These are phyloP conservation scores for Muntiacus reevesi DNA, from an alignment of 2,113 vertebrate species.

Conservation along the genomic window DNA sequence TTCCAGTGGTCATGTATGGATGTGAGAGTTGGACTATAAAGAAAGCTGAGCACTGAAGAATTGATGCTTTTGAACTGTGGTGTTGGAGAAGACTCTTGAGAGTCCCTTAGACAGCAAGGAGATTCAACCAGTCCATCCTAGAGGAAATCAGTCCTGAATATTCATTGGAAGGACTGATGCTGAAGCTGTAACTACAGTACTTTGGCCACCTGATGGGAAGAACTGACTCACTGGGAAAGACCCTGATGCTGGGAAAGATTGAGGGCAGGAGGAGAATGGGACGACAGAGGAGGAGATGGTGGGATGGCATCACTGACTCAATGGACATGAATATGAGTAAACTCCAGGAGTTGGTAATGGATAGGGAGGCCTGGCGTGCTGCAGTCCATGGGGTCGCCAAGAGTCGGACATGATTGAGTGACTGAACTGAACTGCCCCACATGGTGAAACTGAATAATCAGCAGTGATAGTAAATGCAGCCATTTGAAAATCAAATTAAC, in stretches of 20 bases:
- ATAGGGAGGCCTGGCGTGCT: background rate
- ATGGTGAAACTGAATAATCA: background rate
- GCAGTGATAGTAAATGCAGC: background rate
- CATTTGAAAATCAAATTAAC: background rate
- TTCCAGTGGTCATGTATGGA: background rate
- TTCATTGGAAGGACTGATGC: background rate
- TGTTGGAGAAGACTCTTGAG: background rate
- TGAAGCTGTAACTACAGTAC: background rate
- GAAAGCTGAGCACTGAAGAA: background rate
- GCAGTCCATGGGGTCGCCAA: background rate
- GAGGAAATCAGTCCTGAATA: background rate
- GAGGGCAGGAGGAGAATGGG: background rate
- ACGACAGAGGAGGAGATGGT: background rate
- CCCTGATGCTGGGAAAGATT: background rate
- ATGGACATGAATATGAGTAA: background rate
- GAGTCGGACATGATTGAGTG: background rate
- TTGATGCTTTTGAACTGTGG: background rate
- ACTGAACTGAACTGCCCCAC: background rate
- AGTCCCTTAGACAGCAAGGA: background rate
- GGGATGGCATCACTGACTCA: rapidly evolving
- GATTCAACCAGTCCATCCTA: background rate
- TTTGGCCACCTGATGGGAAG: background rate
- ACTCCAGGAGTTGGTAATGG: background rate
- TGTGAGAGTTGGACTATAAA: background rate
- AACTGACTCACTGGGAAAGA: background rate